Conservation (phyloP, 2,797 vertebrate genomes). For the Eurystomus glaucurus region DNA sequence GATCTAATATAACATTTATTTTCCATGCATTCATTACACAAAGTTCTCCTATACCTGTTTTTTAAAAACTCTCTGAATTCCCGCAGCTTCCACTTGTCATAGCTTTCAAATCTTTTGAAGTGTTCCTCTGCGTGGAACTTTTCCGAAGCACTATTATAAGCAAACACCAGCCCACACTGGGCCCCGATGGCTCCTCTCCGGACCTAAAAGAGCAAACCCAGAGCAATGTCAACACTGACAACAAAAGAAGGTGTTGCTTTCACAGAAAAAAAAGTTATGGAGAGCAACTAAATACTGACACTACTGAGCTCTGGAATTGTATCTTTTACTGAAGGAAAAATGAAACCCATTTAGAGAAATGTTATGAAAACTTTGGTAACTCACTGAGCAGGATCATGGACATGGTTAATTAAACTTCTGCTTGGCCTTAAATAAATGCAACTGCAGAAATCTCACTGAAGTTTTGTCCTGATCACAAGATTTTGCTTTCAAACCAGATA, state of each 20-base stretch:
- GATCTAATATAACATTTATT: rapidly evolving
- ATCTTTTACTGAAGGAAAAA: not conserved
- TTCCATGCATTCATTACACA: rapidly evolving
- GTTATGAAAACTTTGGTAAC: not conserved
- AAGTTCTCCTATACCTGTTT: slow-evolving; percentile 84
- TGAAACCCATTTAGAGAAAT: rapidly evolving
- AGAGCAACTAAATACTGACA: not conserved
- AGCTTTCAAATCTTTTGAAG: slow-evolving; percentile 93
- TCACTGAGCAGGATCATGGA: rapidly evolving
- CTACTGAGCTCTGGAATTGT: not conserved
- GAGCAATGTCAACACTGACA: not conserved
- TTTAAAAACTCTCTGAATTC: slow-evolving; percentile 94
- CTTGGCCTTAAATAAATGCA: not conserved
- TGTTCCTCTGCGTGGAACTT: slow-evolving; percentile 94
- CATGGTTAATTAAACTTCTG: not conserved
- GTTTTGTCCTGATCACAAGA: not conserved
- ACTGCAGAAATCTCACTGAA: not conserved
- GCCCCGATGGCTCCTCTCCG: slow-evolving; percentile 95
- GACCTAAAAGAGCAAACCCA: slow-evolving; percentile 83
- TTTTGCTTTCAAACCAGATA: not conserved
- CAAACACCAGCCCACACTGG: slow-evolving; percentile 95
- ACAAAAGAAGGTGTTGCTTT: not conserved
- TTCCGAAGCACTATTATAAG: slow-evolving; percentile 88
- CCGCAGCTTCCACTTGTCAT: slow-evolving; percentile 90
- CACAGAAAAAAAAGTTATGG: not conserved